A percentile compares a stretch with the other conserved stretches of the same genome.
Evolutionary conservation across 92 coral and sea anemone species (phyloP).

Genomic region (Anthopleura xanthogrammica): DNA sequence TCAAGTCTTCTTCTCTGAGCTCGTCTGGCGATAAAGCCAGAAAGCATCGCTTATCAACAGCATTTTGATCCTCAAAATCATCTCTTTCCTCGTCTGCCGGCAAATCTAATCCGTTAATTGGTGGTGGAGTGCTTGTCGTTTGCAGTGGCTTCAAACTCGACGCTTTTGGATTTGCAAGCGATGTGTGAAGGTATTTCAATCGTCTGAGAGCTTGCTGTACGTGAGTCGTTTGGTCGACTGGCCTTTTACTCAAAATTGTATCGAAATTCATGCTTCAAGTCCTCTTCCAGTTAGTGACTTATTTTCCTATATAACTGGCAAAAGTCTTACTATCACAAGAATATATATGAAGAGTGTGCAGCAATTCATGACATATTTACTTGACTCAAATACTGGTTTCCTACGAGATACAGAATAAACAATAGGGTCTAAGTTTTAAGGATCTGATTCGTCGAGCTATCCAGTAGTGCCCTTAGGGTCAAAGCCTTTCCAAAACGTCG

Average conservation of each 20-base stretch:
- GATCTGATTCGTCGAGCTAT: conserved; percentile 20
- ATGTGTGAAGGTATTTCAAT: conserved; percentile 79
- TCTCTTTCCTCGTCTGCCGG: conserved; percentile 19
- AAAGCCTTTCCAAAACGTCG: not conserved
- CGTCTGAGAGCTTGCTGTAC: conserved; percentile 68
- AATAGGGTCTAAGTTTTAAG: conserved; percentile 1
- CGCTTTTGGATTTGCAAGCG: conserved; percentile 43
- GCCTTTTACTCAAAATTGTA: conserved; percentile 19
- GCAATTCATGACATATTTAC: conserved; percentile 22
- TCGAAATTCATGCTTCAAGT: not conserved
- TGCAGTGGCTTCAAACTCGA: conserved; percentile 25
- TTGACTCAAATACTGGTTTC: conserved; percentile 7
- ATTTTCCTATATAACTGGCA: not conserved
- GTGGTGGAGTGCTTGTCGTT: conserved; percentile 26
- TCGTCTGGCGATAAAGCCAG: conserved; percentile 49
- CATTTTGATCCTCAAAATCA: conserved; percentile 2
- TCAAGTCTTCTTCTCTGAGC: not conserved
- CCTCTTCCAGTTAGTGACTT: not conserved
- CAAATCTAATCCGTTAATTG: conserved; percentile 6
- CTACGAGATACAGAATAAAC: conserved; percentile 29
- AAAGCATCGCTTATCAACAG: conserved; percentile 35
- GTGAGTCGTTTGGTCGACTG: conserved; percentile 45
- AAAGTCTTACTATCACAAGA: not conserved
- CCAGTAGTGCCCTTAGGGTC: conserved; percentile 33
- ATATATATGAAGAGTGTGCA: not conserved